phyloP scores from a whole-genome alignment of 2,888 invertebrate genomes.

The Trissoscelio sp. region DNA sequence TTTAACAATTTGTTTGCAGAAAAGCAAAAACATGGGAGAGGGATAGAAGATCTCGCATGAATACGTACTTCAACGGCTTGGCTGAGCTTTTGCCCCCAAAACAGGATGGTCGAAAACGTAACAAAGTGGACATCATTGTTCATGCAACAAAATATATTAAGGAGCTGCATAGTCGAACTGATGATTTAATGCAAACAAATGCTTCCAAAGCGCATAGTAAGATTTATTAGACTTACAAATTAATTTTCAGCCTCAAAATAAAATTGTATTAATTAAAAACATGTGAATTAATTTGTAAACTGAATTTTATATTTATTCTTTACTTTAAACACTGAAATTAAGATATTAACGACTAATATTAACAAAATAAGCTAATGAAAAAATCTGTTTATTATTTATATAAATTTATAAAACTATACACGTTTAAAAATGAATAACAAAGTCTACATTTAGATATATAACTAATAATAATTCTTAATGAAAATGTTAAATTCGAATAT shows the following conservation, averaged over 20 bases:
- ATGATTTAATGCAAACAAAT: constrained; percentile 78
- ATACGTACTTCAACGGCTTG: constrained; percentile 84
- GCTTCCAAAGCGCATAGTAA: constrained; percentile 81
- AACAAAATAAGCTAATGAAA: too few relatives aligned
- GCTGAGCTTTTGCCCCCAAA: constrained; percentile 84
- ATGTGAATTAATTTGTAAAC: too few relatives aligned
- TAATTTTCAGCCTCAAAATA: too few relatives aligned
- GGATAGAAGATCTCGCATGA: constrained; percentile 88
- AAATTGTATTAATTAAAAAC: too few relatives aligned
- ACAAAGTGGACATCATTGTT: constrained; percentile 84
- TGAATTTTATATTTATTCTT: too few relatives aligned
- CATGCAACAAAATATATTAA: constrained; percentile 82
- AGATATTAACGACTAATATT: not conserved
- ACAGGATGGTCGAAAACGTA: constrained; percentile 85
- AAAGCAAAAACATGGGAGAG: constrained; percentile 89
- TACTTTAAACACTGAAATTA: not conserved
- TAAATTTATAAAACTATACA: too few relatives aligned
- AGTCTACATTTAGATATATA: too few relatives aligned
- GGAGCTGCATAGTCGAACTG: constrained; percentile 80
- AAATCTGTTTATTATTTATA: too few relatives aligned
- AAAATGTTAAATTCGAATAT: too few relatives aligned
- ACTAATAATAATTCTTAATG: too few relatives aligned
- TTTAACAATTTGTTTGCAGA: constrained; percentile 80
- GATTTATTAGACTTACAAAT: too few relatives aligned
- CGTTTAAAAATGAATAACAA: too few relatives aligned